Evolutionary conservation across 1,140 invertebrate genomes (phyloP), one percentile per base, ranked within the genome.

Genomic region (Protaetia brevitarsis): DNA sequence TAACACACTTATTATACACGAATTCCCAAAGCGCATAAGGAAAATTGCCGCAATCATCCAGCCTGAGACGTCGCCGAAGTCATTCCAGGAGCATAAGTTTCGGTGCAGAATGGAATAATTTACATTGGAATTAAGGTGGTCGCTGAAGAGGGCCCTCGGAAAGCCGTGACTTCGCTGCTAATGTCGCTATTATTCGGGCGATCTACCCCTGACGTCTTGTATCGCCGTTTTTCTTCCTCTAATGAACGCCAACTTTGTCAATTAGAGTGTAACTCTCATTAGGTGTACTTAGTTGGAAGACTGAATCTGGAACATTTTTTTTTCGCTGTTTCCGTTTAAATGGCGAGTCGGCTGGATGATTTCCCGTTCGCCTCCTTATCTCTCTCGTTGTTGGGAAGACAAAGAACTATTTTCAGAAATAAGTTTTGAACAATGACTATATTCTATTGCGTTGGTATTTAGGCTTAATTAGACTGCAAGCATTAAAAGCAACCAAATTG

Each of bases 91-190:
- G 26, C 57, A 29, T 31, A 59, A 59, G 27, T 29, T n/a, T 59
- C 57, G 3, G 26, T 29, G 16, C 11, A 59, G 26, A 59, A 59
- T 11, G 57, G 57, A 59, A 59, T 59, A 59, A 59, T 59, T 59
- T 59, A 16, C 57, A 29, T 30, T 56, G 23, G 51, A 13, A 4
- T 23, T 31, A 28, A 59, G 16, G 57, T 59, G 26, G 16, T 10
- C 19, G 16, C 0, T 16, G 4, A n/a, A 34, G 41, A 51, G 41
- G 10, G 11, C 26, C 41, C 41, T 51, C 10, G 41, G 41, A 59
- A 58, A 31, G 29, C 13, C 57, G 57, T 59, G 57, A 59, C 57
- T 29, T 59, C 16, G 11, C 16, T 29, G 29, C 57, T 31, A 59
- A 59, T 29, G 23, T 28, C n/a, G 26, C 57, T 51, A 51, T 51